Conservation (phyloP, 1,140 invertebrate genomes). For the Subanguina moxae region DNA sequence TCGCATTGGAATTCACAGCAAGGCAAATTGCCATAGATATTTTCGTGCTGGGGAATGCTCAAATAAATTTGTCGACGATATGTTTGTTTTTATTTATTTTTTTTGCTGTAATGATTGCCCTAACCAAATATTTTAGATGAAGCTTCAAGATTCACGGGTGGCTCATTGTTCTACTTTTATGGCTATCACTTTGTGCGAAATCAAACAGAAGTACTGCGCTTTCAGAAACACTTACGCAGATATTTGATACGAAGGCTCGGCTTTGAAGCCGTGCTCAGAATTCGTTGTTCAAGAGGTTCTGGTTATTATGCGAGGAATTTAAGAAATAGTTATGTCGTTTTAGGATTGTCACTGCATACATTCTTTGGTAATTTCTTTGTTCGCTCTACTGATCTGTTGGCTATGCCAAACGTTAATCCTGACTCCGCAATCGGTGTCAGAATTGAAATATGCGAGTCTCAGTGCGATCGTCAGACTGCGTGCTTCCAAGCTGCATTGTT, state of each 20-base stretch:
- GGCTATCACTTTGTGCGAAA: constrained; percentile 73
- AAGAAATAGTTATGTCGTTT: no score
- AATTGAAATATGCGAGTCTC: constrained; percentile 83
- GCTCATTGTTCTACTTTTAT: constrained; percentile 86
- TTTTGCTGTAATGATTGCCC: constrained; percentile 4
- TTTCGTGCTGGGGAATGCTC: constrained; percentile 86
- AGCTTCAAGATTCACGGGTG: constrained; percentile 86
- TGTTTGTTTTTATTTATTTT: constrained; percentile 65
- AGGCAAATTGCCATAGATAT: constrained; percentile 93
- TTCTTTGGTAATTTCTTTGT: constrained; percentile 99
- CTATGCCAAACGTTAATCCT: constrained; percentile 93
- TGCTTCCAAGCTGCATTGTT: constrained; percentile 96
- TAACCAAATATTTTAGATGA: constrained; percentile 34
- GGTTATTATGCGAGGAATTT: no score
- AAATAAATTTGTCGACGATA: constrained; percentile 86
- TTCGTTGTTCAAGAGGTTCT: constrained; percentile 79
- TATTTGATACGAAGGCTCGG: constrained; percentile 95
- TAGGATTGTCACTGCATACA: constrained; percentile 79
- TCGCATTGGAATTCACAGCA: constrained; percentile 89
- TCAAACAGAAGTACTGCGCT: constrained; percentile 69
- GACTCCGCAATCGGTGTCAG: constrained; percentile 97
- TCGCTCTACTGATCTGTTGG: constrained; percentile 88
- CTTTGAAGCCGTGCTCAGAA: constrained; percentile 96
- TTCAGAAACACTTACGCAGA: constrained; percentile 75
- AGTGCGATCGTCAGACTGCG: constrained; percentile 78